These are phyloP conservation scores for Natator depressus DNA, from an alignment of 2,113 vertebrate genomes.

Conservation along the genomic window DNA sequence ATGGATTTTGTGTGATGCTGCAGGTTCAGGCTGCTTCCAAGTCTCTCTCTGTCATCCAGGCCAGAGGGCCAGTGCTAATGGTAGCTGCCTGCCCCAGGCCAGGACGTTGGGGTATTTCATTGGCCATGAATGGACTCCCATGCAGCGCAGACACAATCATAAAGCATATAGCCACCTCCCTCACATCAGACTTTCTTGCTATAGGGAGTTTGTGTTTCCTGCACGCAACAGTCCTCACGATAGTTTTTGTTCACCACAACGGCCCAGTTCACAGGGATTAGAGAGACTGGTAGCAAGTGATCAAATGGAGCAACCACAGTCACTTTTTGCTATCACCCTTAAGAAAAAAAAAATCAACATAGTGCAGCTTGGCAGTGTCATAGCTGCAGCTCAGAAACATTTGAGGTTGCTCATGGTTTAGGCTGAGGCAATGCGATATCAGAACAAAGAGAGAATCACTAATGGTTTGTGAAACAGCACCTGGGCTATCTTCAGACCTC, in stretches of 20 bases:
- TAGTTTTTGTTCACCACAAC: background rate
- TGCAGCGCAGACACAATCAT: background rate
- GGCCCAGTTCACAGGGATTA: background rate
- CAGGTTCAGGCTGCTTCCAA: background rate
- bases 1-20: too few relatives aligned
- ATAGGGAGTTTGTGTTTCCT: background rate
- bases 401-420: background rate
- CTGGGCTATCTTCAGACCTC: slow-evolving; percentile 51
- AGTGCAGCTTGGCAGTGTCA: rapidly evolving
- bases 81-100: background rate
- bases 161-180: background rate
- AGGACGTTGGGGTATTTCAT: background rate
- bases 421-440: background rate
- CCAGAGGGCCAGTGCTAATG: background rate
- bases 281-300: background rate
- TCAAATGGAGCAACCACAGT: background rate
- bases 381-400: rapidly evolving
- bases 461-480: slow-evolving; percentile 43
- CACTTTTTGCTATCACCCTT: background rate
- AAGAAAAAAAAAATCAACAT: background rate
- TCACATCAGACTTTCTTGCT: background rate
- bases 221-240: background rate
- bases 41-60: background rate
- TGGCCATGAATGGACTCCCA: background rate
- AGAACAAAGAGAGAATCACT: slow-evolving; percentile 50